Percentiles rank a stretch among this genome's conserved stretches.
Evolutionary conservation across 2,113 vertebrate species (phyloP).

Genomic region (Gallinago media): DNA sequence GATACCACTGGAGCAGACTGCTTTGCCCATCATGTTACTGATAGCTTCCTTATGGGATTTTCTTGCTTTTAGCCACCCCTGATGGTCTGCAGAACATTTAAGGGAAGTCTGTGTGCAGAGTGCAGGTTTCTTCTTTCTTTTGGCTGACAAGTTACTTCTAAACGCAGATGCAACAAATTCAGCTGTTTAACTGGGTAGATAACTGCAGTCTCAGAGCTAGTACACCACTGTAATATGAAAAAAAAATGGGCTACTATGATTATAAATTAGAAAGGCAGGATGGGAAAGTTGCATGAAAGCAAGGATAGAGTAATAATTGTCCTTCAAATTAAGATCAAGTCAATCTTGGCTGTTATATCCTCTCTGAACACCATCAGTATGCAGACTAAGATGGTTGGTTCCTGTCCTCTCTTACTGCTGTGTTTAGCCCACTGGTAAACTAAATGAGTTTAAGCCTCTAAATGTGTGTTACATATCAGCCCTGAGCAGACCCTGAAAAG

Average conservation of each 20-base stretch:
- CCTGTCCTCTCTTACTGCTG: background rate
- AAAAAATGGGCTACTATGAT: background rate
- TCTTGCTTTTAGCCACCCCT: background rate
- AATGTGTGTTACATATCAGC: rapidly evolving
- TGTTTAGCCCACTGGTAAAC: background rate
- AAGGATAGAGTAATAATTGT: background rate
- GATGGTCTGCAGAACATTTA: background rate
- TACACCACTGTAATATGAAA: background rate
- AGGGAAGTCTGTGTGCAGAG: background rate
- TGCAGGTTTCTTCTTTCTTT: background rate
- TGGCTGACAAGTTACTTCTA: background rate
- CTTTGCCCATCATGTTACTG: background rate
- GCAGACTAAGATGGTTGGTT: background rate
- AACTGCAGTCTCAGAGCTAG: background rate
- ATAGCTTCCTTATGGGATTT: background rate
- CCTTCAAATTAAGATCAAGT: background rate
- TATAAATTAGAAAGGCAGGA: background rate
- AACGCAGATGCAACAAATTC: background rate
- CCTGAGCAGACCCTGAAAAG: background rate
- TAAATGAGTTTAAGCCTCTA: background rate
- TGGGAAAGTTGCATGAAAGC: background rate
- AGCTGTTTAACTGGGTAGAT: background rate
- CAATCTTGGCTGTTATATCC: background rate
- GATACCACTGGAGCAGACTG: background rate
- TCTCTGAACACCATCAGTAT: background rate